These are phyloP conservation scores for Conopomorpha cramerella DNA, from an alignment of 1,140 invertebrate species.

Conservation along the genomic window DNA sequence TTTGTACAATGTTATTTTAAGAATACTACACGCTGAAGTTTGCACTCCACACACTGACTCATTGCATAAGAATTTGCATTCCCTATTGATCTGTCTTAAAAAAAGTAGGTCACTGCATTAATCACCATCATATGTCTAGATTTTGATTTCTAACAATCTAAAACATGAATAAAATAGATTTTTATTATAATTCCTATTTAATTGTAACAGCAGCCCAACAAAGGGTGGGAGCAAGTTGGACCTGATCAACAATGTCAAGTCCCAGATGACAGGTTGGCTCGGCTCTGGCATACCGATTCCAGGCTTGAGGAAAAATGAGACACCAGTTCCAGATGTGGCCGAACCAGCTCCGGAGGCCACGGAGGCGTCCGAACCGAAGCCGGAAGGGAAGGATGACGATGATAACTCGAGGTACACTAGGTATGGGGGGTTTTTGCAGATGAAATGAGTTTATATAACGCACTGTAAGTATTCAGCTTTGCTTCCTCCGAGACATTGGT, in stretches of 20 bases:
- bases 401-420: constrained; percentile 80
- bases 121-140: background rate
- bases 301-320: constrained; percentile 67
- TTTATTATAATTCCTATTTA: background rate
- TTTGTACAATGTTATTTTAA: no score
- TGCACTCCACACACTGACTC: no score
- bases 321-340: constrained; percentile 36
- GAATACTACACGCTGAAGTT: no score
- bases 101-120: background rate
- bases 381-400: constrained; percentile 73
- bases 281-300: constrained; percentile 73
- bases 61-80: background rate
- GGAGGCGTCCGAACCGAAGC: constrained; percentile 52
- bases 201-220: constrained; percentile 61
- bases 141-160: background rate
- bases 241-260: constrained; percentile 82
- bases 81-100: background rate
- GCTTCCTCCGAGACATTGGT: constrained; percentile 10
- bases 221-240: constrained; percentile 73
- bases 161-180: no score
- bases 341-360: constrained; percentile 53
- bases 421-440: constrained; percentile 63
- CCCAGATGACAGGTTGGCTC: constrained; percentile 79
- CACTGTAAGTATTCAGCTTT: background rate
- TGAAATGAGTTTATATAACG: constrained; percentile 36